phyloP scores from a whole-genome alignment of 2,113 vertebrate genomes.

The Neotoma lepida region DNA sequence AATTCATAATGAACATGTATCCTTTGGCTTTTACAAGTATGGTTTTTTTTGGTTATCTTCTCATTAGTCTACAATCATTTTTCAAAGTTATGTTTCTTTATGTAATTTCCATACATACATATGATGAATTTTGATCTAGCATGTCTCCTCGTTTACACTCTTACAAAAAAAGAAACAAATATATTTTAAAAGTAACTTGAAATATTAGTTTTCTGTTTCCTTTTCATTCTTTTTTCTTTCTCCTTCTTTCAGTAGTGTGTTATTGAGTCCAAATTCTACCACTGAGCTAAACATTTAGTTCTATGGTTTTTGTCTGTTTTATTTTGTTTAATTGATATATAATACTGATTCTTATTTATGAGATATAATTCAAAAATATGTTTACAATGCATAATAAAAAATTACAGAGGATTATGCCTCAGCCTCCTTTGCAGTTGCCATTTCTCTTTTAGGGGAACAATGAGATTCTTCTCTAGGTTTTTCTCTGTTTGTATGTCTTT shows the following conservation, averaged over 20 bases:
- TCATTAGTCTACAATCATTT: neutral
- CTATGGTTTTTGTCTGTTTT: neutral
- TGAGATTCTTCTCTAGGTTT: neutral
- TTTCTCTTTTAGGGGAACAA: too few species aligned
- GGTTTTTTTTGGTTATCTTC: neutral
- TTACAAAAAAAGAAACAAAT: neutral
- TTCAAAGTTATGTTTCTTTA: neutral
- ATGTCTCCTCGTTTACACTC: too few species aligned
- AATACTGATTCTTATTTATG: neutral
- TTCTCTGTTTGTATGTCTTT: neutral
- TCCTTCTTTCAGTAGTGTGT: neutral
- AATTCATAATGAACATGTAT: neutral
- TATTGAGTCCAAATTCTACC: neutral
- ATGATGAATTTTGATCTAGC: neutral
- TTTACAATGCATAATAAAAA: neutral
- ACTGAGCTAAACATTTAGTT: neutral
- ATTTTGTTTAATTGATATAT: neutral
- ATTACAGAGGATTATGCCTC: neutral
- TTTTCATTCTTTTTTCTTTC: neutral
- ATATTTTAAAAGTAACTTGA: neutral
- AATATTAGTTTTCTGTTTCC: neutral
- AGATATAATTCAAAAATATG: neutral
- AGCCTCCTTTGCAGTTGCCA: neutral
- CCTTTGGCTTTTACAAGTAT: neutral
- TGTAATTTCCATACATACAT: neutral